Base-by-base conservation (phyloP, 2,888 invertebrate genomes). In the Parelbella ahira region DNA sequence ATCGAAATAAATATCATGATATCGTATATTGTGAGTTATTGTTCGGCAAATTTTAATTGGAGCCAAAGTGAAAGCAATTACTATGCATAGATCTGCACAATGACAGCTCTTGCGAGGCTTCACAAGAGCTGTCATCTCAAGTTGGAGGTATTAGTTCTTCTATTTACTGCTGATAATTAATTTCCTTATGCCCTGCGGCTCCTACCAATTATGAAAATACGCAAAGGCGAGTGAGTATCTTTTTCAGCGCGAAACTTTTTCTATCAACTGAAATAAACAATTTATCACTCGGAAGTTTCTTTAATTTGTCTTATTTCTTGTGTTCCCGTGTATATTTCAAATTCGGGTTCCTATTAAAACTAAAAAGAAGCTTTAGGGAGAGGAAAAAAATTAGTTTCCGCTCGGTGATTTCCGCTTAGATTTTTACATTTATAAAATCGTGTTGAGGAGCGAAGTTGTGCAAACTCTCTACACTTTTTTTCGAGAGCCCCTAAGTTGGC, bases 21-120 rank as follows among this genome's bases (percentile, higher is more conserved):
- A 19, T 20, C 28, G 37, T 44, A 30, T 34, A 29, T 12, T 29
- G 23, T 57, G 58, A 56, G 56, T 65, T 67, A 64, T 64, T 65
- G 68, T 56, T 70, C 63, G 68, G 71, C 63, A 64, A 68, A 59
- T 64, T 70, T 64, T 74, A 78, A 78, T 78, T 77, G 68, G 68
- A 69, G 63, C 60, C 69, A 70, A 73, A 71, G 71, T 68, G 71
- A 63, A 59, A 68, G 61, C 69, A 72, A 79, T 80, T 80, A 76
- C 72, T 76, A 77, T 79, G 79, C 80, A 79, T 76, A 77, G 76
- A n/a, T n/a, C n/a, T n/a, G n/a, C n/a, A n/a, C n/a, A n/a, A n/a
- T n/a, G n/a, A n/a, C n/a, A n/a, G n/a, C n/a, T n/a, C n/a, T n/a
- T n/a, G n/a, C n/a, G n/a, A n/a, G n/a, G n/a, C 74, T 79, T 76